A percentile compares a stretch with the other conserved stretches of the same genome.
These are phyloP conservation scores for Poeciliopsis presidionis DNA, from an alignment of 2,797 vertebrate genomes.

Conservation along the genomic window DNA sequence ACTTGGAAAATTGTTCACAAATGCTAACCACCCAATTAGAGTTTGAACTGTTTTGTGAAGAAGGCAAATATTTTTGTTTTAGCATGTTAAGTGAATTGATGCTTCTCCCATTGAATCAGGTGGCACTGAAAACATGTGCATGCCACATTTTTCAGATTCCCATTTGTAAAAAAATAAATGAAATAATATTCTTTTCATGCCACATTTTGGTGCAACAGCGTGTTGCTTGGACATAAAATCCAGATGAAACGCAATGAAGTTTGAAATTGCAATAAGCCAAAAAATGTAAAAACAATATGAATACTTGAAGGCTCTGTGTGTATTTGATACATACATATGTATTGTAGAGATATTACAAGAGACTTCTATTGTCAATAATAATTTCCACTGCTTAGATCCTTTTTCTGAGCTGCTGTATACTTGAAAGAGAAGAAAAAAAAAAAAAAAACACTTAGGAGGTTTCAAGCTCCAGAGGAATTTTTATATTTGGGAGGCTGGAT, in stretches of 20 bases:
- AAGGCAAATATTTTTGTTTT: neutral
- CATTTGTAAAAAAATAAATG: neutral
- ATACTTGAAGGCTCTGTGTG: neutral
- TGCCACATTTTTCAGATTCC: neutral
- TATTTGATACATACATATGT: neutral
- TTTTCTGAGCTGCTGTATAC: conserved; percentile 47
- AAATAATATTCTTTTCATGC: neutral
- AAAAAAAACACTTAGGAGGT: conserved; percentile 29
- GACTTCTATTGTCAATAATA: neutral
- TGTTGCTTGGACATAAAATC: neutral
- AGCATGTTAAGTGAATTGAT: neutral
- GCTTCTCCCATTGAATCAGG: neutral
- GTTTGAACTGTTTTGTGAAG: neutral
- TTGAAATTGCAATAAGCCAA: neutral
- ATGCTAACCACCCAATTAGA: neutral
- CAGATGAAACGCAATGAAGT: neutral
- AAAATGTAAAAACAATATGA: too few species aligned
- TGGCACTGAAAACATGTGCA: neutral
- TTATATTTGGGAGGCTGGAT: conserved; percentile 76
- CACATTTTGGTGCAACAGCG: neutral
- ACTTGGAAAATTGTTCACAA: neutral
- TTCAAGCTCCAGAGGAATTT: conserved; percentile 74
- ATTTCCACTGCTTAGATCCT: conserved; percentile 2
- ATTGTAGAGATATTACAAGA: neutral
- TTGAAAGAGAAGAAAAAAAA: conserved; percentile 37